A percentile compares a stretch with the other conserved stretches of the same genome.
These are phyloP conservation scores for Bubo bubo DNA, from an alignment of 2,113 vertebrate species.

Conservation along the genomic window DNA sequence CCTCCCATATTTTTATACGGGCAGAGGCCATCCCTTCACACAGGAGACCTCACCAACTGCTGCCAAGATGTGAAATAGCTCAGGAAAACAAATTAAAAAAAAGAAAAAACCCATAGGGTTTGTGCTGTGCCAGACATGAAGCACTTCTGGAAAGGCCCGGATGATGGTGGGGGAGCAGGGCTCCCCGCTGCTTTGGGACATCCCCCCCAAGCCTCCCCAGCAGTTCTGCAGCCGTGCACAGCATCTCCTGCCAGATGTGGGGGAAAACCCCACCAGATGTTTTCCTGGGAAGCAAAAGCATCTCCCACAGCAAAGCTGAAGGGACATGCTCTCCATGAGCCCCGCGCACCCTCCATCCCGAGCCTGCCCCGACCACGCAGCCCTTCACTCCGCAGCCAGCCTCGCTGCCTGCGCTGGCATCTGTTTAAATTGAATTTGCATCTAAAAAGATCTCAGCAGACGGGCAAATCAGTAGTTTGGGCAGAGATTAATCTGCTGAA, in stretches of 20 bases:
- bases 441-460: background rate
- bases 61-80: fast-evolving
- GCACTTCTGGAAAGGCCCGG: too few species aligned
- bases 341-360: fast-evolving
- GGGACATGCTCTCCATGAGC: fast-evolving
- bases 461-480: background rate
- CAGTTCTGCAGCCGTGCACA: fast-evolving
- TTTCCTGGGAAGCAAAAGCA: background rate
- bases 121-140: fast-evolving
- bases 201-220: background rate
- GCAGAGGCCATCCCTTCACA: background rate
- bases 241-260: background rate
- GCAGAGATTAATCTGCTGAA: background rate
- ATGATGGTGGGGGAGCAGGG: too few species aligned
- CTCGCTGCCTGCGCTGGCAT: background rate
- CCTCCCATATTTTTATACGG: fast-evolving
- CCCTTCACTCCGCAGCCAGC: background rate
- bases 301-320: background rate
- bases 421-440: fast-evolving
- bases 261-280: background rate
- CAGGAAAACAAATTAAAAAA: background rate
- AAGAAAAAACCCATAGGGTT: fast-evolving
- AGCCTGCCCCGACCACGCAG: background rate
- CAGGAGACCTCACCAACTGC: fast-evolving
- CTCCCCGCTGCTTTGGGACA: too few species aligned